Base-by-base conservation (phyloP, 1,140 invertebrate species). In the Eulimnadia texana region DNA sequence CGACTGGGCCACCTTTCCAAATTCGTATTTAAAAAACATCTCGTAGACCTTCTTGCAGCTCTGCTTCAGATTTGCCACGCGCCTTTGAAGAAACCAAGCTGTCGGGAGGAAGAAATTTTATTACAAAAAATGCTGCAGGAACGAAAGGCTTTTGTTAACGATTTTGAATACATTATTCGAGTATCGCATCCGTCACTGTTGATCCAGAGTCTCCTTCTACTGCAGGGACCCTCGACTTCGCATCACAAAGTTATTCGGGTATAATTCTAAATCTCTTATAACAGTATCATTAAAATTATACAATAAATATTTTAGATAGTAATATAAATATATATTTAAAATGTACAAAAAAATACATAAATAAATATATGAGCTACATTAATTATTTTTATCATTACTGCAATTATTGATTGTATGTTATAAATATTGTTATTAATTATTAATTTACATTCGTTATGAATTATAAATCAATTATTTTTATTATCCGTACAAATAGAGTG, bases 41-140 rank as follows among this genome's bases (percentile, higher is more conserved):
- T 80, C 16, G 71, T 70, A 54, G 72, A 76, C 60, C 42, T 86
- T 63, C 70, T 90, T 50, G 79, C 79, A 64, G 78, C 78, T 9
- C 69, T 88, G n/a, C 78, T 85, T 65, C 85, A 87, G 72, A 71
- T 88, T 58, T 75, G 78, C 25, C 79, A 80, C 75, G 82, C 79
- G 23, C 81, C 82, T 59, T 67, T 84, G 24, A 78, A 74, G 56
- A 82, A 81, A 71, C 83, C 82, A 25, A 62, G 42, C 24, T 20
- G 25, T 25, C 24, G 24, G 55, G 20, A 25, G 50, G 20, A 50
- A 13, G 62, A 50, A 19, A 25, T 42, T 1, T 27, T 42, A 11
- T 42, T 19, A 23, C 50, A 33, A 20, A 11, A 28, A 65, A 70
- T 84, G 13, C 70, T 69, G 60, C 60, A 64, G 27, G 79, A 82